These are phyloP conservation scores for Sebastiscus albofasciatus DNA, from an alignment of 2,797 vertebrate genomes.

Conservation along the genomic window DNA sequence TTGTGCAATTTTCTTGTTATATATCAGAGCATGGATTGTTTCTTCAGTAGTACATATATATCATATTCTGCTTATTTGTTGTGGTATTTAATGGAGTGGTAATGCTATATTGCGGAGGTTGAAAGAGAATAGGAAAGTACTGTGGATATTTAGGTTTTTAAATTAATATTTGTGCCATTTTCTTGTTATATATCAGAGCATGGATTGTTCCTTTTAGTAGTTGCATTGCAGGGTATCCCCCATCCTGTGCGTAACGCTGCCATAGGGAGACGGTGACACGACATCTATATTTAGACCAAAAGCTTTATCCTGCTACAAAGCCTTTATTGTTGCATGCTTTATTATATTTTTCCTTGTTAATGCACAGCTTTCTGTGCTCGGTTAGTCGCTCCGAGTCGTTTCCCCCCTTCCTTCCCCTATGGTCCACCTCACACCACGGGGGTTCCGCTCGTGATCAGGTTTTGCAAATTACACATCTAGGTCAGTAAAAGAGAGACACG, in stretches of 20 bases:
- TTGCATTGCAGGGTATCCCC: constrained; percentile 70
- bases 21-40: not conserved
- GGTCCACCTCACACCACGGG: constrained; percentile 36
- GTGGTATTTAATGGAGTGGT: too few relatives aligned
- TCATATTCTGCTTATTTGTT: too few relatives aligned
- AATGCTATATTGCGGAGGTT: too few relatives aligned
- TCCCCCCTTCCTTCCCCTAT: not conserved
- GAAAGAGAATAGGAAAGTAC: not conserved
- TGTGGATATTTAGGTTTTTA: too few relatives aligned
- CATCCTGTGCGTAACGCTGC: constrained; percentile 38
- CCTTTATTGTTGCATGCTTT: constrained; percentile 31
- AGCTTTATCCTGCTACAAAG: constrained; percentile 53
- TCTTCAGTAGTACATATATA: too few relatives aligned
- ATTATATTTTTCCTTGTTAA: constrained; percentile 5
- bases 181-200: not conserved
- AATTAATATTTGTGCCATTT: too few relatives aligned
- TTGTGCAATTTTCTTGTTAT: not conserved
- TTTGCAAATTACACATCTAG: constrained; percentile 56
- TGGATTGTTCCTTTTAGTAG: constrained; percentile 9
- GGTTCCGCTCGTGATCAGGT: constrained; percentile 49
- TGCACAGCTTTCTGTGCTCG: constrained; percentile 6
- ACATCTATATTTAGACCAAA: constrained; percentile 78
- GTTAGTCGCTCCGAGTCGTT: not conserved
- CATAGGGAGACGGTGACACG: constrained; percentile 62
- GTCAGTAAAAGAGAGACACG: constrained; percentile 18